Conservation (phyloP, 53 echinoderm and acorn worm species). For the Luidia sarsii region DNA sequence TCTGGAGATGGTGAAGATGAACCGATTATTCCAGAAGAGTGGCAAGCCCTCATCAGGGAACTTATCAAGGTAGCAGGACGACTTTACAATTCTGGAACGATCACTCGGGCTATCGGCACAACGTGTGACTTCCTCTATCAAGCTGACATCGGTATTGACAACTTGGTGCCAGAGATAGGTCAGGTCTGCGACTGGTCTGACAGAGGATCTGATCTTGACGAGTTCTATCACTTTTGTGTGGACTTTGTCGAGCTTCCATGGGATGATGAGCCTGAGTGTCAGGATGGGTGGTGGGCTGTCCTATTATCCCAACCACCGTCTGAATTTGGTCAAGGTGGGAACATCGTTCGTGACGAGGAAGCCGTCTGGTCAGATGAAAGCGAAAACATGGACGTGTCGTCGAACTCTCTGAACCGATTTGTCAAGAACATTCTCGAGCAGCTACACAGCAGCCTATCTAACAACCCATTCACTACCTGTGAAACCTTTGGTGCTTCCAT, state of each 20-base stretch:
- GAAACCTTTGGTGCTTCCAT: not conserved
- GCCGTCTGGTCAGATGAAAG: not conserved
- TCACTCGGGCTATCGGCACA: conserved; percentile 8
- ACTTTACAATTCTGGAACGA: conserved; percentile 12
- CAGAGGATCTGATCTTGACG: conserved; percentile 2
- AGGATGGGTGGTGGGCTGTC: conserved; percentile 19
- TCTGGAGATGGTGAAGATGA: not conserved
- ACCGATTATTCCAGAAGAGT: not conserved
- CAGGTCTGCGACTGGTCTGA: conserved; percentile 17
- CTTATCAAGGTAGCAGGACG: conserved; percentile 13
- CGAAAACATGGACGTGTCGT: not conserved
- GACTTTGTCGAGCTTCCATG: not conserved
- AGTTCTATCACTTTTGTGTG: conserved; percentile 2
- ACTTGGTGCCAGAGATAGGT: not conserved
- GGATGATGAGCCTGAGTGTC: conserved; percentile 1
- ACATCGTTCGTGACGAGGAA: not conserved
- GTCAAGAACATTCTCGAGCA: not conserved
- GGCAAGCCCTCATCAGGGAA: conserved; percentile 12
- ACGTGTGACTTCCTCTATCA: conserved; percentile 29
- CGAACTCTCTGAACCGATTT: not conserved
- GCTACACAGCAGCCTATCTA: not conserved
- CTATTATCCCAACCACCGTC: conserved; percentile 12
- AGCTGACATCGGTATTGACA: conserved; percentile 3
- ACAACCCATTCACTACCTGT: not conserved
- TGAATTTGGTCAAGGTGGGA: not conserved